A percentile compares a stretch with the other conserved stretches of the same genome.
phyloP scores from a whole-genome alignment of 2,797 vertebrate species.

The Coendou prehensilis region DNA sequence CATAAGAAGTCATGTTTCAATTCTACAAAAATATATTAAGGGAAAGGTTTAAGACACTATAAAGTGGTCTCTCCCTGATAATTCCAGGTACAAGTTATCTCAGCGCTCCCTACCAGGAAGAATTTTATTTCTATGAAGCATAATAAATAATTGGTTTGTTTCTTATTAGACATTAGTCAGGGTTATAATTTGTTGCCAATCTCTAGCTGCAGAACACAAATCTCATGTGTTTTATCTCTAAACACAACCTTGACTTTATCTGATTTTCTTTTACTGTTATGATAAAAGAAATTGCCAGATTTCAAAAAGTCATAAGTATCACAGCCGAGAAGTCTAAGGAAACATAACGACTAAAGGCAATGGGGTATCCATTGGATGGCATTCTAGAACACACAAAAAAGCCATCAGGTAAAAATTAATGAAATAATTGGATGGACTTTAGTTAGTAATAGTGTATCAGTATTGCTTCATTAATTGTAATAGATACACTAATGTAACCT shows the following conservation, averaged over 20 bases:
- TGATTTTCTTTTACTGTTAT: background rate
- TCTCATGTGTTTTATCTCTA: background rate
- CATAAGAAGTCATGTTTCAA: background rate
- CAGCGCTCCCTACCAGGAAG: background rate
- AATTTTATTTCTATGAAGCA: background rate
- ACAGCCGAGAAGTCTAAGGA: background rate
- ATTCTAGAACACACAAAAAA: background rate
- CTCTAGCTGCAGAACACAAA: background rate
- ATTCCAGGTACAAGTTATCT: background rate
- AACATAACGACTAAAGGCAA: background rate
- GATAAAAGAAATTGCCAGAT: background rate
- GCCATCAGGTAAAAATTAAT: background rate
- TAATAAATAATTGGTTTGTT: background rate
- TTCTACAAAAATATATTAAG: background rate
- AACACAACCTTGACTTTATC: background rate
- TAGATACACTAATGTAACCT: background rate
- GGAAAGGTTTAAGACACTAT: background rate
- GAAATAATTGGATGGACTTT: background rate
- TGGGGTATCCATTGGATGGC: background rate
- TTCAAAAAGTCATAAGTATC: conserved; percentile 1
- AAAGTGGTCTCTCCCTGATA: background rate
- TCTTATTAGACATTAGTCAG: background rate
- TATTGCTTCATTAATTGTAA: background rate
- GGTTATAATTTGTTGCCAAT: background rate
- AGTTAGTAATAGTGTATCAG: background rate